phyloP scores from a whole-genome alignment of 1,140 invertebrate genomes.

The Ruditapes philippinarum region DNA sequence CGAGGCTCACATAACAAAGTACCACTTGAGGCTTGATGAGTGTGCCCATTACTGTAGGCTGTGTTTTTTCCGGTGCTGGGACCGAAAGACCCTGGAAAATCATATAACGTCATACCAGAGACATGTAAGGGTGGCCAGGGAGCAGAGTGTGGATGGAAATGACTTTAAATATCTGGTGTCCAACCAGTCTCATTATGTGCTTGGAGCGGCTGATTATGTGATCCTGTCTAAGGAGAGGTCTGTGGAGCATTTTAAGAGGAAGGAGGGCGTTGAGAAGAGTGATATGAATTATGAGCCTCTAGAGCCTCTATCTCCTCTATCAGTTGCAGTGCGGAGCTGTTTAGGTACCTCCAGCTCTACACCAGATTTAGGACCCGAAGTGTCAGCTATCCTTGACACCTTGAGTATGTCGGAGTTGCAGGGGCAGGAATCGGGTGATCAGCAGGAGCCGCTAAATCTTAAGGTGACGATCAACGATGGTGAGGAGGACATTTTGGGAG shows the following conservation, averaged over 20 bases:
- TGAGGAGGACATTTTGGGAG: background rate
- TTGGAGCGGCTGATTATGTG: background rate
- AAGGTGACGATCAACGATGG: background rate
- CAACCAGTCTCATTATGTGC: background rate
- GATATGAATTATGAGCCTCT: background rate
- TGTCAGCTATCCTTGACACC: background rate
- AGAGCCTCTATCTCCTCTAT: background rate
- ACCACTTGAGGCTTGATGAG: background rate
- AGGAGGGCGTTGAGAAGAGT: background rate
- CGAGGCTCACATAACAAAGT: background rate
- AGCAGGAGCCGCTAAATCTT: background rate
- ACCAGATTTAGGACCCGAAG: background rate
- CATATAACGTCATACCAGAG: background rate
- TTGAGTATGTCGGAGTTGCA: background rate
- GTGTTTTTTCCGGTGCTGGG: background rate
- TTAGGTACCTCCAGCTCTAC: background rate
- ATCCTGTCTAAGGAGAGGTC: background rate
- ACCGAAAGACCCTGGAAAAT: background rate
- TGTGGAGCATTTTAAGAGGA: background rate
- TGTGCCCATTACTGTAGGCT: background rate
- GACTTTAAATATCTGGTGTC: background rate
- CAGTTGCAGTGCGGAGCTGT: no score
- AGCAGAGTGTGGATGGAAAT: background rate
- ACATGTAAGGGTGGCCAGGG: background rate
- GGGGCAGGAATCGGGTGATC: background rate